Base-by-base conservation (phyloP, 1,140 invertebrate species). In the Holotrichia oblita region DNA sequence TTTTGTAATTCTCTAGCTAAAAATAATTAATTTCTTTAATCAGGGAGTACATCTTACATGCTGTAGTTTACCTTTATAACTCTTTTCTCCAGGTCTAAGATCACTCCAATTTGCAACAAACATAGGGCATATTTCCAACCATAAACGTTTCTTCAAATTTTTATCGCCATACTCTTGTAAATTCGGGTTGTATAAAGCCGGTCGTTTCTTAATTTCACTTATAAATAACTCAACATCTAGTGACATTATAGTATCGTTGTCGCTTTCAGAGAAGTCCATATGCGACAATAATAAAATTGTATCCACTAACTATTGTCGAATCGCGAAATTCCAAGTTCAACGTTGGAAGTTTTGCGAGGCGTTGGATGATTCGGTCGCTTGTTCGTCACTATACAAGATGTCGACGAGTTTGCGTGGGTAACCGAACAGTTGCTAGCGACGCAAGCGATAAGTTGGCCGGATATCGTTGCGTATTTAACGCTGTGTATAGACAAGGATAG, bases 1-100 rank as follows among this genome's bases (percentile, higher is more conserved):
- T 8, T n/a, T 40, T 77, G 76, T 40, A 77, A 27, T 3, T 77
- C 48, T 34, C 61, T 77, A 64, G 44, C 76, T 77, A 17, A 17
- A 77, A 69, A 4, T 17, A n/a, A n/a, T 8, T 6, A 17, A 14
- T 64, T n/a, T n/a, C 41, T 42, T 42, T 6, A 42, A 42, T 10
- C 6, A 42, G 6, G 10, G 10, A 42, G 6, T 42, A 42, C 6
- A 42, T 6, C 10, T 42, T 42, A 42, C 41, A 42, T 42, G 6
- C 41, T 10, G 10, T 41, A 48, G 10, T 14, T 48, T 48, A 48
- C 44, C 44, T 48, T 48, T 48, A 12, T 12, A 48, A 48, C 44
- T 3, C 9, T 48, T 48, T 14, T 48, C 44, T 12, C 9, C n/a
- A 48, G 10, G 10, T 9, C 2, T 48, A 12, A 48, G 44, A 9